Base-by-base conservation (phyloP, 2,113 vertebrate genomes). In the Pagrus major region DNA sequence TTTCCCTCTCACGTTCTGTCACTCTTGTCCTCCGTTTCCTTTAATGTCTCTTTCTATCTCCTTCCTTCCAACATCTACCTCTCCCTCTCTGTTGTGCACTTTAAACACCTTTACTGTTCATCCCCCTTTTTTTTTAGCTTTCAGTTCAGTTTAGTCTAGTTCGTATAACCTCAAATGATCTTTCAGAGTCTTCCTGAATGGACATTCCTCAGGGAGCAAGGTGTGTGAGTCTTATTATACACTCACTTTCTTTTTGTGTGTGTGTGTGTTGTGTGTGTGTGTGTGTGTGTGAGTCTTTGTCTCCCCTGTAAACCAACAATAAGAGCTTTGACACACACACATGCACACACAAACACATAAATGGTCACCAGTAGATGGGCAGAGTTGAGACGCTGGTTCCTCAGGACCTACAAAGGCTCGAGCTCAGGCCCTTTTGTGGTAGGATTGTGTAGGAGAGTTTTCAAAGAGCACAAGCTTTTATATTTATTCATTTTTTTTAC, bases 301-400 rank as follows among this genome's bases (percentile, higher is more conserved):
- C 67, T 85, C 20, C 61, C 51, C 29, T 83, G 68, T 74, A 71
- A 77, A 80, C 23, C 55, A 87, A 92, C 90, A 93, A 93, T 91
- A 78, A 79, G 54, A 81, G 81, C 88, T 79, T 92, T 93, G 84
- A 90, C 81, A 86, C 85, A 83, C 67, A 70, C 58, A 67, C 29
- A 51, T 35, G 54, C n/a, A 61, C 39, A 83, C 59, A 69, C 64
- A 67, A 3, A 67, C 16, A 81, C 51, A 65, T 25, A 84, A 59
- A 81, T 23, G 41, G 39, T 56, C 41, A 65, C 29, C 52, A 80
- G 67, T 31, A 72, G 29, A 71, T 46, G 25, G 46, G 18, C 37
- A 60, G 78, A 69, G 52, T 46, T 61, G 59, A 80, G 55, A 67
- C 21, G 3, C 16, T 54, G 44, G 49, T 33, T 77, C 60, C 55